Base-by-base conservation (phyloP, 2,113 vertebrate genomes). In the Peromyscus californicus region DNA sequence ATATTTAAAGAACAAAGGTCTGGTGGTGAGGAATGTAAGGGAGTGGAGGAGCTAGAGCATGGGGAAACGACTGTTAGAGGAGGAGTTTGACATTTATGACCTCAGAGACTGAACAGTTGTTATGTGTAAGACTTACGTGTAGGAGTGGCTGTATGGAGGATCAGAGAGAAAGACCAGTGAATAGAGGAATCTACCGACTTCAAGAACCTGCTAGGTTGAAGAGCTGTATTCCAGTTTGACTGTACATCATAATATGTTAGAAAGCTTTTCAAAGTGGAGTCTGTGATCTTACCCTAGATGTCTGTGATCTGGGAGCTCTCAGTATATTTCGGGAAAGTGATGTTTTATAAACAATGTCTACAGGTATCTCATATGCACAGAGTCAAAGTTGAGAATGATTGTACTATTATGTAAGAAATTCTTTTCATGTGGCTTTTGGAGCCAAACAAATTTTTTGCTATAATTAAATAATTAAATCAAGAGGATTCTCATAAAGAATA, bases 281-380 rank as follows among this genome's bases (percentile, higher is more conserved):
- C 45, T 91, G 3, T 16, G 11, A 42, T 85, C 19, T 79, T 82
- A 57, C 11, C 3, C 26, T 89, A 13, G 5, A n/a, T 70, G 22
- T 91, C 63, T 93, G 36, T 93, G 15, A 96, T 65, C 89, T 22
- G 69, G 5, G n/a, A 82, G 3, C 10, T 76, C 82, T 86, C 51
- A 86, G 19, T 65, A 36, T 11, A 4, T 84, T 93, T 88, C 31
- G 57, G 31, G 57, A 93, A 89, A 76, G 1, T 86, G 29, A 57
- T 85, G 2, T 59, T 63, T 90, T 94, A 75, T 9, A 42, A 92
- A 90, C 61, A 90, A 74, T 57, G 1, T 88, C 61, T n/a, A 91
- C 4, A 93, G 45, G 51, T 70, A 3, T 39, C 33, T 97, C 31
- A 96, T 39, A 85, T 93, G 31, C 17, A 91, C 6, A 90, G 22